Evolutionary conservation across 1,140 invertebrate genomes (phyloP), one percentile per base, ranked within the genome.

Genomic region (Contarinia nasturtii): DNA sequence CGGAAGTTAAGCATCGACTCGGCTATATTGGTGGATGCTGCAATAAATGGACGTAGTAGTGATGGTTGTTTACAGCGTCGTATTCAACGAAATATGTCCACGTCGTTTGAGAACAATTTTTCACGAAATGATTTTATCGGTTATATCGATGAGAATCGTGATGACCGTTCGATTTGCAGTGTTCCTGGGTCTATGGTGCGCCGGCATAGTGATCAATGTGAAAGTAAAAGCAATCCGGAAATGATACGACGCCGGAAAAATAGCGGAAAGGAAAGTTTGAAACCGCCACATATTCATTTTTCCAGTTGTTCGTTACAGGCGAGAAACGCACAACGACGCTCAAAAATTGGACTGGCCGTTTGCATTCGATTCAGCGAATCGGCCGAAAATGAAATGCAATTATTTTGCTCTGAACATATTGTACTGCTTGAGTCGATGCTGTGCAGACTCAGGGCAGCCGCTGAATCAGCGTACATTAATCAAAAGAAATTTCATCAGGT

Each of bases 391-490:
- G 69, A 74, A 51, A 69, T 79, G 60, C 68, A 79, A 38, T 58
- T 67, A 33, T 81, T 80, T 53, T 74, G 87, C 48, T 76, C 89
- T 59, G 80, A 88, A 48, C 83, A 89, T 54, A 80, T 84, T 38
- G 73, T 80, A 0, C 64, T 90, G 19, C 60, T 92, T 14, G 86
- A 90, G 63, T 73, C 78, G 2, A 74, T 86, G 57, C 59, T 91
- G 22, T 79, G 82, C 55, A 72, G 80, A 44, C 63, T 90, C 33
- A 71, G 79, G 10, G 65, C 75, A 51, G 68, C 74, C 41, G 71
- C 77, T 2, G 67, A 80, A 54, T 56, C 54, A 17, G 61, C 61
- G 1, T 64, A 63, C 44, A 61, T 63, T n/a, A 62, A 64, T 48
- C 54, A 57, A 42, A 61, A 55, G 42, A 55, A 60, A 21, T 63